Base-by-base conservation (phyloP, 2,797 vertebrate genomes). In the Bucorvus abyssinicus region DNA sequence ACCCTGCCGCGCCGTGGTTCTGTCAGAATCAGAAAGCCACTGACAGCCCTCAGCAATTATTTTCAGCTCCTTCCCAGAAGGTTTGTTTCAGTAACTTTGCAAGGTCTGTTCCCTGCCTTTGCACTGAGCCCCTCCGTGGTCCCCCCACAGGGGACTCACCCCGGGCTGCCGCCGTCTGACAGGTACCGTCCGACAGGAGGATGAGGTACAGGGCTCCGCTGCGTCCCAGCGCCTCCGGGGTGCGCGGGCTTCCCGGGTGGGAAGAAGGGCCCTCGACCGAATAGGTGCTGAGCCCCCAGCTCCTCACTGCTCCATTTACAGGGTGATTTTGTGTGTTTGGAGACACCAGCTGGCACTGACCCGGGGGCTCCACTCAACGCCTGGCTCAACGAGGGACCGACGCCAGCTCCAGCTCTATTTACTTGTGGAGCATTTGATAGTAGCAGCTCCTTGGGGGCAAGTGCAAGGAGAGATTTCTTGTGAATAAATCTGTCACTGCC, bases 61-160 rank as follows among this genome's bases (percentile, higher is more conserved):
- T 82, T 87, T 22, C 84, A 50, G 55, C 65, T 75, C 74, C 55
- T 64, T 71, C 84, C 80, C 92, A 78, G 92, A 57, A 93, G 94
- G 77, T 71, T 84, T 36, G 70, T 18, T 67, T 64, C 91, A 52
- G 1, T 32, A 26, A 5, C 32, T 42, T 16, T 7, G 16, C 56
- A 7, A 75, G 64, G 21, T 23, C 53, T 12, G 32, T 27, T 74
- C 1, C 0, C 27, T 44, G 61, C 74, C 81, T 16, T 5, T 20
- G 47, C 34, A 1, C 0, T 2, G 64, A 68, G 83, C 38, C 5
- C 12, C 0, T 5, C 21, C 14, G 0, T 0, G 11, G 52, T 14
- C 6, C 69, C 23, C 69, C 81, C 0, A 2, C n/a, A 8, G 68
- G 69, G 47, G 44, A 36, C 7, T 6, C 30, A 5, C 4, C 32